Evolutionary conservation across 2,797 vertebrate species (phyloP).

Genomic region (Macroramphosus scolopax): DNA sequence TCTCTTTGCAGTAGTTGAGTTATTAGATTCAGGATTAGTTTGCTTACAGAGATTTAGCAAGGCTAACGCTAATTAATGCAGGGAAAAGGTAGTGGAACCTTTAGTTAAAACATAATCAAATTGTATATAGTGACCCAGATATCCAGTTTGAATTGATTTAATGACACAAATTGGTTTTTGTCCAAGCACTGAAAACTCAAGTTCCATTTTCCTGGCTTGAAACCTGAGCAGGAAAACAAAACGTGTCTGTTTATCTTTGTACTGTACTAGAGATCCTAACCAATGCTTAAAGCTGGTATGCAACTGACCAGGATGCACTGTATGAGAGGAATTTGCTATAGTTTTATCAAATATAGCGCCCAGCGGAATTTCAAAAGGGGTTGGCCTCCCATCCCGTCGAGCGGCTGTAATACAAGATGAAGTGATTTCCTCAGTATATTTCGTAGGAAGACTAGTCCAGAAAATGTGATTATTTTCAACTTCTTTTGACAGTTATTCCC

Average conservation of each 20-base stretch:
- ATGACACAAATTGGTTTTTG: conserved; percentile 43
- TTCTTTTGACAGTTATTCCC: conserved; percentile 50
- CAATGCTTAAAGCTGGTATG: conserved; percentile 54
- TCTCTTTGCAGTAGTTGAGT: conserved; percentile 46
- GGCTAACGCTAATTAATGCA: conserved; percentile 41
- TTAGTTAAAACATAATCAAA: conserved; percentile 30
- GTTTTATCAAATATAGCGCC: conserved; percentile 36
- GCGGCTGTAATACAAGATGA: conserved; percentile 38
- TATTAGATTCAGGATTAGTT: conserved; percentile 42
- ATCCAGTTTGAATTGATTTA: conserved; percentile 35
- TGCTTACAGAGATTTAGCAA: conserved; percentile 45
- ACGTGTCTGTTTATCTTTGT: conserved; percentile 60
- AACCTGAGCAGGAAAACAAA: conserved; percentile 45
- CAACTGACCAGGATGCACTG: conserved; percentile 75
- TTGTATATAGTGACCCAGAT: conserved; percentile 50
- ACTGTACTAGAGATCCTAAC: conserved; percentile 68
- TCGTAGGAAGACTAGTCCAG: conserved; percentile 59
- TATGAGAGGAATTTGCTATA: conserved; percentile 52
- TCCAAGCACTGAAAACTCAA: conserved; percentile 65
- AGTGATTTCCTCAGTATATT: conserved; percentile 55
- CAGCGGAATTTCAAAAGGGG: conserved; percentile 34
- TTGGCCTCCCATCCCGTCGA: conserved; percentile 18
- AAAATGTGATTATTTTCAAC: conserved; percentile 57
- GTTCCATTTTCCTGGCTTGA: conserved; percentile 39
- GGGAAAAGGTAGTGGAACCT: conserved; percentile 47